Conservation (phyloP, 2,888 invertebrate species). For the Aporophyla lueneburgensis region DNA sequence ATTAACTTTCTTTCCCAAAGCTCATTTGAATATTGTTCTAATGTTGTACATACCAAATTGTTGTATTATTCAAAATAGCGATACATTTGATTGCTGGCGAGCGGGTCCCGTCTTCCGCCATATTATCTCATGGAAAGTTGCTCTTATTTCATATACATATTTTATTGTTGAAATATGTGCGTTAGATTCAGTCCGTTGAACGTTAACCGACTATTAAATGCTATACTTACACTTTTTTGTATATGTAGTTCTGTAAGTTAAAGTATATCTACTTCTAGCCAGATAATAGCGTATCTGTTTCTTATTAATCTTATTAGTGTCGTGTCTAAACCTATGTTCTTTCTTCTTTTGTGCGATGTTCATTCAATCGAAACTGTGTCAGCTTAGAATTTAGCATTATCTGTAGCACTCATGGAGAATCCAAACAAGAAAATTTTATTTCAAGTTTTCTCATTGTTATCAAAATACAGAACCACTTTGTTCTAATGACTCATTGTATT, state of each 20-base stretch:
- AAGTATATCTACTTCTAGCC: background rate
- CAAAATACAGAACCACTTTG: slow-evolving; percentile 3
- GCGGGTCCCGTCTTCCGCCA: slow-evolving; percentile 70
- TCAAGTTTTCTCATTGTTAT: slow-evolving; percentile 10
- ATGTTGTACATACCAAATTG: slow-evolving; percentile 62
- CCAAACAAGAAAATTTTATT: background rate
- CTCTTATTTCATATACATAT: slow-evolving; percentile 68
- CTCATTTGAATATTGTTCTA: slow-evolving; percentile 63
- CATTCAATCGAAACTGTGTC: background rate
- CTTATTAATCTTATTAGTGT: background rate
- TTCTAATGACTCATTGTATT: slow-evolving; percentile 18
- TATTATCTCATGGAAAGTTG: slow-evolving; percentile 74
- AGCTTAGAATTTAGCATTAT: slow-evolving; percentile 8
- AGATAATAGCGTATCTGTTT: background rate
- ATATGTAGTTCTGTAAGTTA: slow-evolving; percentile 31
- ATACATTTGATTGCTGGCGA: slow-evolving; percentile 69
- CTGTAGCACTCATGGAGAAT: background rate
- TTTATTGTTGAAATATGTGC: slow-evolving; percentile 66
- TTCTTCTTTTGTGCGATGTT: background rate
- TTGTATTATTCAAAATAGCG: slow-evolving; percentile 71
- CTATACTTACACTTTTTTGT: slow-evolving; percentile 62
- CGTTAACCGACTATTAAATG: slow-evolving; percentile 58
- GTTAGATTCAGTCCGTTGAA: slow-evolving; percentile 68
- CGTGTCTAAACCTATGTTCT: background rate
- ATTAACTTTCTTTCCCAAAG: slow-evolving; percentile 48